Percentiles rank a stretch among this genome's conserved stretches.
These are phyloP conservation scores for Delia radicum DNA, from an alignment of 1,140 invertebrate genomes.

Conservation along the genomic window DNA sequence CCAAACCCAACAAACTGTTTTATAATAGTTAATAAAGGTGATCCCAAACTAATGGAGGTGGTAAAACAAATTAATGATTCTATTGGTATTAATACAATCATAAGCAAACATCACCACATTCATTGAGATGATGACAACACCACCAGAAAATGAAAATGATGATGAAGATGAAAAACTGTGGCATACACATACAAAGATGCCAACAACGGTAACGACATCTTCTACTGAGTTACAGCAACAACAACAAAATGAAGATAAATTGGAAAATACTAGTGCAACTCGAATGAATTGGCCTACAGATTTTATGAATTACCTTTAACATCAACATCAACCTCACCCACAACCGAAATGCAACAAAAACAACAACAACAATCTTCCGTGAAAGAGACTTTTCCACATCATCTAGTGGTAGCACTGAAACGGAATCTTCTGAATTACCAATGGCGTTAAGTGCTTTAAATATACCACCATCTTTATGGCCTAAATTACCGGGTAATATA, in stretches of 20 bases:
- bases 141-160: neutral
- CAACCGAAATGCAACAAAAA: neutral
- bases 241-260: conserved; percentile 11
- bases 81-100: conserved; percentile 35
- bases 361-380: neutral
- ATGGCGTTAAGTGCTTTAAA: conserved; percentile 43
- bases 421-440: conserved; percentile 37
- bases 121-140: conserved; percentile 22
- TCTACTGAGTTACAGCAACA: neutral
- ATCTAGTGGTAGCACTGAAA: conserved; percentile 36
- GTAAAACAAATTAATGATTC: conserved; percentile 44
- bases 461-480: conserved; percentile 36
- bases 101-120: conserved; percentile 26
- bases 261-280: conserved; percentile 31
- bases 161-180: neutral
- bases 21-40: conserved; percentile 32
- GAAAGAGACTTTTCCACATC: conserved; percentile 33
- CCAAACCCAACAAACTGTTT: neutral
- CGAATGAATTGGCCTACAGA: conserved; percentile 47
- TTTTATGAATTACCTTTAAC: conserved; percentile 34
- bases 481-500: conserved; percentile 39
- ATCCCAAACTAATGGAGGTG: conserved; percentile 32
- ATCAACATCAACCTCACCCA: neutral
- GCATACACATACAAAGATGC: neutral
- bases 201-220: no score